Percentiles rank a stretch among this genome's conserved stretches.
These are phyloP conservation scores for Daphoenositta chrysoptera DNA, from an alignment of 2,113 vertebrate species.

Conservation along the genomic window DNA sequence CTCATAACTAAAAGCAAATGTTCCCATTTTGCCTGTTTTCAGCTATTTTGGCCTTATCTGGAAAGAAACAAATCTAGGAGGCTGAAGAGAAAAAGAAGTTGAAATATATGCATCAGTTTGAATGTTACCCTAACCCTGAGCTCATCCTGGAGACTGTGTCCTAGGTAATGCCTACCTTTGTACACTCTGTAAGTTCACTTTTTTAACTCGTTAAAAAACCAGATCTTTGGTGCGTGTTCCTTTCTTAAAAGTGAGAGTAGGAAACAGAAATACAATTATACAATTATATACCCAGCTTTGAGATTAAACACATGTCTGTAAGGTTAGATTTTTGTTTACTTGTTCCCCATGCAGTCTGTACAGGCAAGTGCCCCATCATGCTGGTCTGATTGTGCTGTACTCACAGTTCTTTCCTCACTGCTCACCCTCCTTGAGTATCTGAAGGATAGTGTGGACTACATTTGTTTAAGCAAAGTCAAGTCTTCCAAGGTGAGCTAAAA, in stretches of 20 bases:
- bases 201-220: not conserved
- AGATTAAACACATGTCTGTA: not conserved
- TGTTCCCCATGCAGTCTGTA: not conserved
- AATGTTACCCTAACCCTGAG: not conserved
- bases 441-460: not conserved
- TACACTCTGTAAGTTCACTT: not conserved
- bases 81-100: not conserved
- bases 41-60: not conserved
- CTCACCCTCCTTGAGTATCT: not conserved
- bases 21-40: not conserved
- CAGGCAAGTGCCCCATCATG: fast-evolving
- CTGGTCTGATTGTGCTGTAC: fast-evolving
- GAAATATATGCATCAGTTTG: not conserved
- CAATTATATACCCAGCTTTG: not conserved
- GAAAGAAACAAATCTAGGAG: not conserved
- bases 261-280: not conserved
- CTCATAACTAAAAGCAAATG: not conserved
- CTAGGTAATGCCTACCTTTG: not conserved
- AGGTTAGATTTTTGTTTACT: not conserved
- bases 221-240: not conserved
- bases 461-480: not conserved
- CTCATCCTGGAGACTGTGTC: not conserved
- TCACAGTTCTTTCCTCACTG: not conserved
- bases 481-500: not conserved
- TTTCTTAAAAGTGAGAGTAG: not conserved